Percentiles rank a stretch among this genome's conserved stretches.
Conservation (phyloP, 2,113 vertebrate species). For the Oreocharis arfaki region DNA sequence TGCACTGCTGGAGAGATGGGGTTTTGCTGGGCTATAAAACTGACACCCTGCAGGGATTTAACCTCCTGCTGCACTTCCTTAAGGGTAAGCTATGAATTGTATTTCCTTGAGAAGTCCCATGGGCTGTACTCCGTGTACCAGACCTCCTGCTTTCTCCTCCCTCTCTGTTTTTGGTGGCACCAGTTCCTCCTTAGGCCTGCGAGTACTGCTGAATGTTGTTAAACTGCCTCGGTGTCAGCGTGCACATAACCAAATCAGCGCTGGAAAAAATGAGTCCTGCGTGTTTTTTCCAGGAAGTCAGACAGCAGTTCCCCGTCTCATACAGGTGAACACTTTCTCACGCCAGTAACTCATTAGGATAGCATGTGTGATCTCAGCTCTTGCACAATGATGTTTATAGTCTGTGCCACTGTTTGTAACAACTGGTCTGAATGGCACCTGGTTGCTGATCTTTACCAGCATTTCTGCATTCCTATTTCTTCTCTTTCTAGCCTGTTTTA, state of each 20-base stretch:
- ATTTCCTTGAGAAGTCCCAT: neutral
- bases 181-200: neutral
- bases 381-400: neutral
- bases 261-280: neutral
- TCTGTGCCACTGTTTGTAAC: neutral
- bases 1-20: neutral
- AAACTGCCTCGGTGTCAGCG: neutral
- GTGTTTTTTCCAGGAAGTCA: neutral
- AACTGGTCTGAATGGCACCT: neutral
- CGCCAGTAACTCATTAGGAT: neutral
- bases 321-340: constrained; percentile 1
- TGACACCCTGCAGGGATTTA: constrained; percentile 1
- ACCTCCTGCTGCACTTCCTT: constrained; percentile 22
- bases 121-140: neutral
- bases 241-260: neutral
- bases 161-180: constrained; percentile 12
- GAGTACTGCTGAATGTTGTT: neutral
- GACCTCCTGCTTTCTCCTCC: neutral
- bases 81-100: neutral
- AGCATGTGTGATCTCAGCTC: neutral
- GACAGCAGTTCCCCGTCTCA: neutral
- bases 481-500: neutral
- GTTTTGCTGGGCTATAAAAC: constrained; percentile 1
- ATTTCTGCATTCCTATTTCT: neutral
- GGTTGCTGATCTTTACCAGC: neutral